These are phyloP conservation scores for Mellilla xanthometata DNA, from an alignment of 2,888 invertebrate genomes.

Conservation along the genomic window DNA sequence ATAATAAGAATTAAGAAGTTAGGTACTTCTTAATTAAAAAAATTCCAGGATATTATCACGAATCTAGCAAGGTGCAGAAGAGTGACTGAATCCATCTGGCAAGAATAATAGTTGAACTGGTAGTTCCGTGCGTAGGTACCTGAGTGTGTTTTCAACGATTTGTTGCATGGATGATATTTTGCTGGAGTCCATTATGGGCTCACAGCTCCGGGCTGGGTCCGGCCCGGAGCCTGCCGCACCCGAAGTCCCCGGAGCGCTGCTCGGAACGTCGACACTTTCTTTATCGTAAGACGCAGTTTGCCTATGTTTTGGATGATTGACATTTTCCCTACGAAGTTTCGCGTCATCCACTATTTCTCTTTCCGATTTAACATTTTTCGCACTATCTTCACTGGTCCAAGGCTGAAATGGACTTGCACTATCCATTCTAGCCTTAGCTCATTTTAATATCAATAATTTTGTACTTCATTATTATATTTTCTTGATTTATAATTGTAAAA, in stretches of 20 bases:
- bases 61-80: no score
- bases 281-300: slow-evolving; percentile 82
- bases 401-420: slow-evolving; percentile 78
- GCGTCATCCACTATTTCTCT: slow-evolving; percentile 79
- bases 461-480: slow-evolving; percentile 71
- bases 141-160: slow-evolving; percentile 85
- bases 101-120: neutral
- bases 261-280: slow-evolving; percentile 71
- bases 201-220: slow-evolving; percentile 51
- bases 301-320: slow-evolving; percentile 83
- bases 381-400: slow-evolving; percentile 74
- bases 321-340: slow-evolving; percentile 82
- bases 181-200: slow-evolving; percentile 72
- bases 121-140: slow-evolving; percentile 62
- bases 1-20: no score
- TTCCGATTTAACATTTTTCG: slow-evolving; percentile 75
- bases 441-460: slow-evolving; percentile 53
- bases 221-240: slow-evolving; percentile 52
- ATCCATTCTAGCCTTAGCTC: slow-evolving; percentile 74
- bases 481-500: slow-evolving; percentile 61
- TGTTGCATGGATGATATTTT: slow-evolving; percentile 82
- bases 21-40: no score
- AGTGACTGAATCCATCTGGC: slow-evolving; percentile 12
- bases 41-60: no score
- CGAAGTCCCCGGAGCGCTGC: slow-evolving; percentile 68